These are phyloP conservation scores for Drosophila arawakana DNA, from an alignment of 1,140 invertebrate species.

Conservation along the genomic window DNA sequence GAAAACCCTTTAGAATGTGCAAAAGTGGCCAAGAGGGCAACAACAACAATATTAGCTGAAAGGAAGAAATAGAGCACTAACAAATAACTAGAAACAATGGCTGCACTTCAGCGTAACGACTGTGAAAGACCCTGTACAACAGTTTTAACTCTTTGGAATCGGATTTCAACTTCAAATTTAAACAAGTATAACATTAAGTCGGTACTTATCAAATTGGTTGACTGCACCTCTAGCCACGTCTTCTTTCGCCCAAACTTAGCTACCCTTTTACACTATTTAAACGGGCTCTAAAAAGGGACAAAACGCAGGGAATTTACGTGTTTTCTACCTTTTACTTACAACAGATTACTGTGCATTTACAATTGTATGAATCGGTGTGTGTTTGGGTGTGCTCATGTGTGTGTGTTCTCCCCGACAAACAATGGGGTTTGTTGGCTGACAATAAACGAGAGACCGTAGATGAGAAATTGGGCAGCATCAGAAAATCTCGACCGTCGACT, in stretches of 20 bases:
- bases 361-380: conserved; percentile 26
- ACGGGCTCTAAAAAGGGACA: conserved; percentile 12
- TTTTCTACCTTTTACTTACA: conserved; percentile 72
- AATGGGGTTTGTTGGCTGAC: conserved; percentile 18
- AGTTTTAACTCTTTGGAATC: too few relatives aligned
- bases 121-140: too few relatives aligned
- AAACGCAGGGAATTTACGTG: conserved; percentile 40
- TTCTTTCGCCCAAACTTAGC: too few relatives aligned
- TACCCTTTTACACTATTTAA: too few relatives aligned
- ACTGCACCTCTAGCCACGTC: too few relatives aligned
- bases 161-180: too few relatives aligned
- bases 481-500: conserved; percentile 27
- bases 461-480: conserved; percentile 17
- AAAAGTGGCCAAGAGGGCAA: conserved; percentile 19
- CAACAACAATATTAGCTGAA: neutral
- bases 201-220: too few relatives aligned
- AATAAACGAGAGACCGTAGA: conserved; percentile 20
- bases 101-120: too few relatives aligned
- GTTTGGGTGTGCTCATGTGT: conserved; percentile 2
- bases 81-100: too few relatives aligned
- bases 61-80: too few relatives aligned
- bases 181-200: too few relatives aligned
- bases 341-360: conserved; percentile 66
- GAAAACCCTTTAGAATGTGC: conserved; percentile 54
- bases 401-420: conserved; percentile 21